phyloP scores from a whole-genome alignment of 23 tunicate species.

The Styela clava region DNA sequence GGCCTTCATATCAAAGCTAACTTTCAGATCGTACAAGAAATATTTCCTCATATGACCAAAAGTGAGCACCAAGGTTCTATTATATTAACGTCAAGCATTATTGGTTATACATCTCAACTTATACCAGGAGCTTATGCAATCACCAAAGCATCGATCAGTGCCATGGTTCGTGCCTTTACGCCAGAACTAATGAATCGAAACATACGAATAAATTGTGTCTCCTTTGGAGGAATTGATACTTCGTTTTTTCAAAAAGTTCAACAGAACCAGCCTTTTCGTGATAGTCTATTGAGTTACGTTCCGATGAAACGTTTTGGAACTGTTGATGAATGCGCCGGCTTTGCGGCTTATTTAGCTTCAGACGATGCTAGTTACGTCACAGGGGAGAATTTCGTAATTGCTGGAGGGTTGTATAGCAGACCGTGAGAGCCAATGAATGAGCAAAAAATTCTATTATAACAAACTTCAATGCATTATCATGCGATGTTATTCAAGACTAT shows the following conservation, averaged over 20 bases:
- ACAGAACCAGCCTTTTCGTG: background rate
- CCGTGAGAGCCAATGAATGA: too few relatives aligned
- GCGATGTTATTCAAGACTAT: too few relatives aligned
- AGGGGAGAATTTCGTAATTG: constrained; percentile 8
- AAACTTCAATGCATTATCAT: too few relatives aligned
- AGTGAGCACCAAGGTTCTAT: constrained; percentile 10
- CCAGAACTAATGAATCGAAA: constrained; percentile 21
- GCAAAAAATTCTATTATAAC: too few relatives aligned
- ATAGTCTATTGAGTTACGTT: background rate
- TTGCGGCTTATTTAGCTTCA: constrained; percentile 16
- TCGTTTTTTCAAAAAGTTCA: background rate
- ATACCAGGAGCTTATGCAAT: constrained; percentile 22
- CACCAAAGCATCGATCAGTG: constrained; percentile 2
- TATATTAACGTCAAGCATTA: background rate
- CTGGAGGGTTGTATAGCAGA: constrained; percentile 3
- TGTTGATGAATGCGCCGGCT: background rate
- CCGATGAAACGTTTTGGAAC: constrained; percentile 8
- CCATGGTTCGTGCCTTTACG: constrained; percentile 8
- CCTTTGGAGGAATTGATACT: constrained; percentile 19
- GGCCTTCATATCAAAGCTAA: constrained; percentile 13
- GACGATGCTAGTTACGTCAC: constrained; percentile 22
- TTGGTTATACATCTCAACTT: background rate
- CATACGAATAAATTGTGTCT: constrained; percentile 29
- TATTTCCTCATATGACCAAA: constrained; percentile 11
- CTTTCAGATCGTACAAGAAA: constrained; percentile 2